Conservation (phyloP, 2,113 vertebrate genomes). For the Triplophysa dalaica region DNA sequence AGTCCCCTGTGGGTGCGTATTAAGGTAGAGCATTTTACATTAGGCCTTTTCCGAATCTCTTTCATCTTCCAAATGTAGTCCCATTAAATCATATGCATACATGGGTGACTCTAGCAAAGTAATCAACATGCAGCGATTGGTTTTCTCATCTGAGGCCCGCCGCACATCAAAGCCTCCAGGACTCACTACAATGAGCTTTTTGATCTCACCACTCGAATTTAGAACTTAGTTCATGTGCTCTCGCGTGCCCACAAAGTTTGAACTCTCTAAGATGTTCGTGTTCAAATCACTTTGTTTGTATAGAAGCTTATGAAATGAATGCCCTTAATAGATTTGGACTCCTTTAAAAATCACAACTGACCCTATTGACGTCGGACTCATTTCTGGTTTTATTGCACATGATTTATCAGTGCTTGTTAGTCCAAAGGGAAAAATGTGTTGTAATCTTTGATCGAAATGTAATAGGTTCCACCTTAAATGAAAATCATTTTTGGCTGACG, state of each 20-base stretch:
- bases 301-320: not conserved
- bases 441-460: not conserved
- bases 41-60: conserved; percentile 33
- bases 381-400: not conserved
- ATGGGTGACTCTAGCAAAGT: conserved; percentile 53
- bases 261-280: not conserved
- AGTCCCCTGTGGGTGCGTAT: conserved; percentile 27
- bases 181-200: conserved; percentile 52
- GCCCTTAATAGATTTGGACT: not conserved
- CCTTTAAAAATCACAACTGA: conserved; percentile 27
- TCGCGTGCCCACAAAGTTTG: not conserved
- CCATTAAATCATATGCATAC: conserved; percentile 57
- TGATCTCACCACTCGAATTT: conserved; percentile 48
- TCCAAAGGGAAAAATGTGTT: not conserved
- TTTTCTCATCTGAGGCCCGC: conserved; percentile 52
- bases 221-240: conserved; percentile 26
- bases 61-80: conserved; percentile 50
- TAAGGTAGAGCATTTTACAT: conserved; percentile 43
- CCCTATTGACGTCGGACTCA: not conserved
- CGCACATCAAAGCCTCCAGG: conserved; percentile 63
- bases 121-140: conserved; percentile 51
- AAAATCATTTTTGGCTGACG: not conserved
- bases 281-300: not conserved
- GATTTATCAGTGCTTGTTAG: not conserved
- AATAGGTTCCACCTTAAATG: not conserved